phyloP scores from a whole-genome alignment of 2,888 invertebrate species.

The Lagria hirta region DNA sequence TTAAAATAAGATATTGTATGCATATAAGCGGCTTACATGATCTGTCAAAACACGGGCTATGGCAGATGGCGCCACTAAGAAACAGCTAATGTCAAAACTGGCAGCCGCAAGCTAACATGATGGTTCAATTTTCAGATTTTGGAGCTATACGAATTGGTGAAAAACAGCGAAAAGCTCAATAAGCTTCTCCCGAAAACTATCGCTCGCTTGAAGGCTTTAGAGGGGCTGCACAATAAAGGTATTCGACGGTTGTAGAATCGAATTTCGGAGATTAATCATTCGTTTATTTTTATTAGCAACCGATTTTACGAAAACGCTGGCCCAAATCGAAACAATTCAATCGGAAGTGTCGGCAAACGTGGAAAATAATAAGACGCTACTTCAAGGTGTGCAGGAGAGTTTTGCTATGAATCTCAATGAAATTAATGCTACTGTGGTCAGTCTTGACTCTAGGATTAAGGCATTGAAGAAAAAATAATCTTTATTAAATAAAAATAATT shows the following conservation, averaged over 20 bases:
- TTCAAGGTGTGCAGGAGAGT: slow-evolving; percentile 79
- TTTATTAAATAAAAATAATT: slow-evolving; percentile 12
- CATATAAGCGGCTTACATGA: too few species aligned
- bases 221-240: slow-evolving; percentile 90
- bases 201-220: slow-evolving; percentile 83
- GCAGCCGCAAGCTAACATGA: too few species aligned
- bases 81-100: too few species aligned
- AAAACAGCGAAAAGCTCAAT: slow-evolving; percentile 79
- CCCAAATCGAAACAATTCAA: slow-evolving; percentile 78
- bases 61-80: too few species aligned
- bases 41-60: too few species aligned
- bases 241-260: too few species aligned
- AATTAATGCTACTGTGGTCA: slow-evolving; percentile 73
- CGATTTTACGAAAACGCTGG: slow-evolving; percentile 81
- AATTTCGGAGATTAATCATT: slow-evolving; percentile 6
- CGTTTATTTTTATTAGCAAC: slow-evolving; percentile 64
- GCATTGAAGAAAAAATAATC: slow-evolving; percentile 58
- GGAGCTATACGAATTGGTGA: slow-evolving; percentile 84
- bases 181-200: slow-evolving; percentile 78
- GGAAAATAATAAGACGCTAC: slow-evolving; percentile 74
- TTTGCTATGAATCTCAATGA: slow-evolving; percentile 78
- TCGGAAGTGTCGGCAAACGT: slow-evolving; percentile 69
- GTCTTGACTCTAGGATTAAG: slow-evolving; percentile 71
- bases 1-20: too few species aligned
- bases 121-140: slow-evolving; percentile 69